These are phyloP conservation scores for Phymatocera aterrima DNA, from an alignment of 2,888 invertebrate genomes.

Conservation along the genomic window DNA sequence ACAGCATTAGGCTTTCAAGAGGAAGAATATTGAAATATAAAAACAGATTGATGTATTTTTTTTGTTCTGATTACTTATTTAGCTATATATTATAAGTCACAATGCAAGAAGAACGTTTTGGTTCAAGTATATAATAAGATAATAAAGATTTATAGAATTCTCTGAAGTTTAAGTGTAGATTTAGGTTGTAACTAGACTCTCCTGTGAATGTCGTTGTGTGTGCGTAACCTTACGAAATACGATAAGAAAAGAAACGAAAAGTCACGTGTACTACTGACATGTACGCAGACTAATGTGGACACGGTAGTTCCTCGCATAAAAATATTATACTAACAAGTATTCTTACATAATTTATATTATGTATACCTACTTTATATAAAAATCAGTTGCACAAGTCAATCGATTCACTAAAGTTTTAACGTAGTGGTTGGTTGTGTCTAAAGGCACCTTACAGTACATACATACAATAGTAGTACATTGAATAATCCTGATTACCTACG, in stretches of 20 bases:
- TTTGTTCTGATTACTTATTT: conserved; percentile 55
- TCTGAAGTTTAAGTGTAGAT: conserved; percentile 63
- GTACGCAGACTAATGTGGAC: conserved; percentile 3
- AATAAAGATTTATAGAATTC: conserved; percentile 64
- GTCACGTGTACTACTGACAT: conserved; percentile 1
- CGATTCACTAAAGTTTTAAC: neutral
- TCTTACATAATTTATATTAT: conserved; percentile 20
- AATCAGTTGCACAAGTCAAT: conserved; percentile 11
- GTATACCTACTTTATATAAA: neutral
- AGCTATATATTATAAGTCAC: conserved; percentile 51
- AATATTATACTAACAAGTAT: neutral
- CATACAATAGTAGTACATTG: neutral
- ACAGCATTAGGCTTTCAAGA: conserved; percentile 54
- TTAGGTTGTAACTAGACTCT: conserved; percentile 70
- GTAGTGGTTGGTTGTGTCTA: conserved; percentile 21
- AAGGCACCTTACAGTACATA: conserved; percentile 49
- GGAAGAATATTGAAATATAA: conserved; percentile 35
- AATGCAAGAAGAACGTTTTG: conserved; percentile 40
- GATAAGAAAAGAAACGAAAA: neutral
- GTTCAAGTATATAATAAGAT: conserved; percentile 45
- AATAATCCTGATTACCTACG: conserved; percentile 24
- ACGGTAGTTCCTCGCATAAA: conserved; percentile 24
- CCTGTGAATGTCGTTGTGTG: conserved; percentile 74
- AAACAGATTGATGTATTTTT: conserved; percentile 48
- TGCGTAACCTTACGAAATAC: conserved; percentile 69